These are phyloP conservation scores for Galleria mellonella DNA, from an alignment of 1,140 invertebrate genomes.

Conservation along the genomic window DNA sequence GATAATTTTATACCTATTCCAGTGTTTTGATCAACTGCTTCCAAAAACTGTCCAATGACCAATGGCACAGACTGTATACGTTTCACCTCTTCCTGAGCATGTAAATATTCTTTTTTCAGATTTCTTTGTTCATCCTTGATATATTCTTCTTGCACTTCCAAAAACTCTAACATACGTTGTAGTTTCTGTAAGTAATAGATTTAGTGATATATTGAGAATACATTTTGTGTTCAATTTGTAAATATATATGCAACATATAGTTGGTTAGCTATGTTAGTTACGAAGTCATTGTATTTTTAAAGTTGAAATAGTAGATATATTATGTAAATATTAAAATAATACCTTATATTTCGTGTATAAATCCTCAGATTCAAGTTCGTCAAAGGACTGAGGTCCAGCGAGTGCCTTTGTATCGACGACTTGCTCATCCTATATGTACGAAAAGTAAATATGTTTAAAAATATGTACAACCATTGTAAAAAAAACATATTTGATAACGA, in stretches of 20 bases:
- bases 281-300: neutral
- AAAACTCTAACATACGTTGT: conserved; percentile 95
- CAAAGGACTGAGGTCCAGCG: conserved; percentile 59
- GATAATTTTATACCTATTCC: conserved; percentile 81
- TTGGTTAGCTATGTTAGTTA: conserved; percentile 1
- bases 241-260: too few relatives aligned
- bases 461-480: too few relatives aligned
- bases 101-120: conserved; percentile 97
- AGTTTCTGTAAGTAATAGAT: conserved; percentile 83
- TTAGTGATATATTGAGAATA: too few relatives aligned
- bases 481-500: neutral
- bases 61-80: conserved; percentile 97
- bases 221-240: too few relatives aligned
- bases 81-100: conserved; percentile 98
- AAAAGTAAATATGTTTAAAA: neutral
- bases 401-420: conserved; percentile 57
- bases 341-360: conserved; percentile 96
- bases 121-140: conserved; percentile 99
- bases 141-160: conserved; percentile 98
- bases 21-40: conserved; percentile 98
- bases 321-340: conserved; percentile 14
- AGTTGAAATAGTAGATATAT: neutral
- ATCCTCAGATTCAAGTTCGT: conserved; percentile 92
- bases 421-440: conserved; percentile 61
- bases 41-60: conserved; percentile 98